Conservation (phyloP, 2,113 vertebrate species). For the Lamprotornis superbus region DNA sequence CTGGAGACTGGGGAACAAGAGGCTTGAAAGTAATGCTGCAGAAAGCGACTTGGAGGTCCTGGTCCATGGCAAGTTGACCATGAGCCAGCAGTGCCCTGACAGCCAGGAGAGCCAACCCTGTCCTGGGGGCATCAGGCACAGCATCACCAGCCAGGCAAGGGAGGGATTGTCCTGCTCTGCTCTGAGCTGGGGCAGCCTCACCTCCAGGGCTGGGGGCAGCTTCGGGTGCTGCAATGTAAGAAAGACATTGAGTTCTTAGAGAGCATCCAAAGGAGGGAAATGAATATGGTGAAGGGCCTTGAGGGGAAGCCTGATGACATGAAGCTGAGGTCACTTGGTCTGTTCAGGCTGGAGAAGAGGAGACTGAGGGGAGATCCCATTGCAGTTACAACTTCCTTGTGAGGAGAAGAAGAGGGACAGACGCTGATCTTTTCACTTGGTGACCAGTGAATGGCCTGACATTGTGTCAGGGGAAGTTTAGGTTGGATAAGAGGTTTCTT, state of each 20-base stretch:
- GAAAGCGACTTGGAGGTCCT: too few relatives aligned
- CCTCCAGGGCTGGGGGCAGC: accelerated
- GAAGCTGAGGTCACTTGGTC: neutral
- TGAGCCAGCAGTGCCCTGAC: neutral
- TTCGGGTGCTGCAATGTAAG: neutral
- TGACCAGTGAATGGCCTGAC: neutral
- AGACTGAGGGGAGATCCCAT: accelerated
- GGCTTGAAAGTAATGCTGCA: accelerated
- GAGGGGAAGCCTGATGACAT: neutral
- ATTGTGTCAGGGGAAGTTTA: too few relatives aligned
- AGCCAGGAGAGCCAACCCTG: accelerated
- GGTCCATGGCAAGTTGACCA: accelerated
- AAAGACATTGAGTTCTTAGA: neutral
- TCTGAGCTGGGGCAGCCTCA: accelerated
- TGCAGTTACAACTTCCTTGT: neutral
- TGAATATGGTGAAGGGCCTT: neutral
- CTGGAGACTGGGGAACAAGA: neutral
- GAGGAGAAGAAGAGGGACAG: neutral
- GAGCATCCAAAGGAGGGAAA: neutral
- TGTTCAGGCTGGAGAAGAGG: neutral
- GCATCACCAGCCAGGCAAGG: accelerated
- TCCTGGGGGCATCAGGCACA: neutral
- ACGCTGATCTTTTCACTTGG: neutral
- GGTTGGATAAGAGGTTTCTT: neutral
- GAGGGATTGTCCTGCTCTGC: neutral